Percentiles rank a stretch among this genome's conserved stretches.
phyloP scores from a whole-genome alignment of 2,113 vertebrate genomes.

The Platichthys flesus region DNA sequence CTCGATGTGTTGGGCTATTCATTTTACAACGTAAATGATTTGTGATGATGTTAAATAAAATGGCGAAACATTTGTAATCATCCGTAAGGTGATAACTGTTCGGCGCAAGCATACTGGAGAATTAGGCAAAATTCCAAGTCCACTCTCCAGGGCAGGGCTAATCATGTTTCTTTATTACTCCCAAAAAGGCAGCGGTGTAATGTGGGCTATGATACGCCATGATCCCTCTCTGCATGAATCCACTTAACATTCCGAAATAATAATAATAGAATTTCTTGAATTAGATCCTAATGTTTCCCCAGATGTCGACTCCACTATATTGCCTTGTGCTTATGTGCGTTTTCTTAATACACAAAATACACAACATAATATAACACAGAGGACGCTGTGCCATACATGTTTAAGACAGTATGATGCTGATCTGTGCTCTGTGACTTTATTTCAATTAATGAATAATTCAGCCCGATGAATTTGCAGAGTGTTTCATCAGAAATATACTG shows the following conservation, averaged over 20 bases:
- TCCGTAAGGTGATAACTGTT: conserved; percentile 69
- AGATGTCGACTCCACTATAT: conserved; percentile 32
- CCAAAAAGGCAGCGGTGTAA: conserved; percentile 61
- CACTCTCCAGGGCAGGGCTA: conserved; percentile 70
- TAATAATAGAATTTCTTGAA: conserved; percentile 55
- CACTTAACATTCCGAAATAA: conserved; percentile 59
- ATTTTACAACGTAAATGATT: conserved; percentile 73
- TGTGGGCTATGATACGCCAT: conserved; percentile 56
- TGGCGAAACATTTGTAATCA: conserved; percentile 67
- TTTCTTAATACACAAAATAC: conserved; percentile 44
- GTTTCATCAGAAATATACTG: conserved; percentile 79
- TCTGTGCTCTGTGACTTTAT: conserved; percentile 60
- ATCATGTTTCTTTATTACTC: conserved; percentile 73
- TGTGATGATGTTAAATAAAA: conserved; percentile 52
- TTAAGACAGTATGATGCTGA: conserved; percentile 49
- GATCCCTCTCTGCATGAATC: conserved; percentile 54
- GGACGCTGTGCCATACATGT: conserved; percentile 41
- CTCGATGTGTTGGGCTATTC: conserved; percentile 67
- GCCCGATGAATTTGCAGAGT: conserved; percentile 75
- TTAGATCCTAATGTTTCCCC: conserved; percentile 53
- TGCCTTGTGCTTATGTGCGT: background rate
- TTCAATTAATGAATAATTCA: conserved; percentile 79
- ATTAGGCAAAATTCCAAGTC: conserved; percentile 76
- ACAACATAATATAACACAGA: conserved; percentile 23
- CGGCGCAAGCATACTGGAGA: conserved; percentile 54